Evolutionary conservation across 2,888 invertebrate genomes (phyloP).

Genomic region (Glyphotaelius pellucidus): DNA sequence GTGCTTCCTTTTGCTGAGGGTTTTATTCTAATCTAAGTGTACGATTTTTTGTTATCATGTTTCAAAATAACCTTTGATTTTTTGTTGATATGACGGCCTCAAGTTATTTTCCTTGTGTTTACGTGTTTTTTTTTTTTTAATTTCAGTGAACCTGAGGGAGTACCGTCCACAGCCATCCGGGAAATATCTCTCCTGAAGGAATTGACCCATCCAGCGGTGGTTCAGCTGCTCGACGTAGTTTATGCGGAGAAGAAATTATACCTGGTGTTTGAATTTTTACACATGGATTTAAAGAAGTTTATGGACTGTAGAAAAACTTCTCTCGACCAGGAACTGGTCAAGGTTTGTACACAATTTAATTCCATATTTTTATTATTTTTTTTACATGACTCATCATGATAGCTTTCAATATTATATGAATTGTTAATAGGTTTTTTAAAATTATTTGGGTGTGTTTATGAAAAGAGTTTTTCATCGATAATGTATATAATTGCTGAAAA

Average conservation of each 20-base stretch:
- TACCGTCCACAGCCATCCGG: constrained; percentile 97
- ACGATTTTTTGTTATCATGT: neutral
- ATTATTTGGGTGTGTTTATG: neutral
- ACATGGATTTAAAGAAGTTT: constrained; percentile 94
- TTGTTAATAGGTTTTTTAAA: neutral
- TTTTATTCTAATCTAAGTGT: neutral
- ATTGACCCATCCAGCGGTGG: constrained; percentile 92
- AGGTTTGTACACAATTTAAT: constrained; percentile 74
- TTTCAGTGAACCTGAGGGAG: constrained; percentile 95
- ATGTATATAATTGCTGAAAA: too few species aligned
- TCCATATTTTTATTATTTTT: neutral
- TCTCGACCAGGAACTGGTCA: constrained; percentile 81
- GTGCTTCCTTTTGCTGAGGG: neutral
- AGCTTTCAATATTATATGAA: neutral
- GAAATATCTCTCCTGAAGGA: constrained; percentile 96
- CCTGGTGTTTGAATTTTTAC: constrained; percentile 95
- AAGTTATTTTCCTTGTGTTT: neutral
- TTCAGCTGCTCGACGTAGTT: constrained; percentile 93
- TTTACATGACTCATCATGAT: neutral
- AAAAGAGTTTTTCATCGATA: neutral
- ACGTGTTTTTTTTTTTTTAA: neutral
- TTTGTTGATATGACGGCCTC: neutral
- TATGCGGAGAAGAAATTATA: constrained; percentile 91
- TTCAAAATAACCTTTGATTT: neutral
- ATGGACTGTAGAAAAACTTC: constrained; percentile 84